Conservation (phyloP, 2,888 invertebrate species). For the Frankliniella intonsa region DNA sequence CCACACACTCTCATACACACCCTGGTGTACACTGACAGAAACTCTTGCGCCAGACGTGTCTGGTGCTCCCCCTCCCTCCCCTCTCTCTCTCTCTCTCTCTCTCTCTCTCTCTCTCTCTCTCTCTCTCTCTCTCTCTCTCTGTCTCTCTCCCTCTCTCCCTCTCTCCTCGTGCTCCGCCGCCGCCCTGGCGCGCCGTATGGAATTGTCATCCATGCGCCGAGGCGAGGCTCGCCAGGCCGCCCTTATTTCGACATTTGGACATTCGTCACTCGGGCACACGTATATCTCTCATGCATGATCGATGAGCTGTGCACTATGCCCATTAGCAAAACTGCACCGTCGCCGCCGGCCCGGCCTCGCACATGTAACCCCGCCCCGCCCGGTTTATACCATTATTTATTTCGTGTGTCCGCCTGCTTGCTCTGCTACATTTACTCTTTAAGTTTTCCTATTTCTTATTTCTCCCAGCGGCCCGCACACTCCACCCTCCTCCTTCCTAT, state of each 20-base stretch:
- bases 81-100: constrained; percentile 34
- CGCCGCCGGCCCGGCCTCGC: no score
- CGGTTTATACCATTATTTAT: no score
- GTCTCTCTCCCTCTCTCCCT: constrained; percentile 32
- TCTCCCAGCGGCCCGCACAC: no score
- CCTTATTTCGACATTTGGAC: constrained; percentile 17
- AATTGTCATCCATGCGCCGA: background rate
- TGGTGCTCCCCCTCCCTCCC: constrained; percentile 33
- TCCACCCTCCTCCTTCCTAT: no score
- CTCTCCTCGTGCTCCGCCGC: constrained; percentile 34
- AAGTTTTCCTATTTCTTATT: no score
- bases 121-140: constrained; percentile 34
- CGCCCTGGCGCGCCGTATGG: constrained; percentile 32
- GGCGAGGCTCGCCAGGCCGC: background rate
- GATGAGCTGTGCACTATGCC: background rate
- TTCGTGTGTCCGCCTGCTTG: no score
- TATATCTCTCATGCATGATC: constrained; percentile 27
- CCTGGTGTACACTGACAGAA: background rate
- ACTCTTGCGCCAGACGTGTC: background rate
- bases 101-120: constrained; percentile 37
- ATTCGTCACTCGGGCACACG: constrained; percentile 31
- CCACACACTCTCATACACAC: background rate
- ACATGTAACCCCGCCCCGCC: no score
- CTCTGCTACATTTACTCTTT: no score
- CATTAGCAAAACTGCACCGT: no score